Conservation (phyloP, 35 echinoderm and acorn worm genomes). For the Strongylocentrotus purpuratus region DNA sequence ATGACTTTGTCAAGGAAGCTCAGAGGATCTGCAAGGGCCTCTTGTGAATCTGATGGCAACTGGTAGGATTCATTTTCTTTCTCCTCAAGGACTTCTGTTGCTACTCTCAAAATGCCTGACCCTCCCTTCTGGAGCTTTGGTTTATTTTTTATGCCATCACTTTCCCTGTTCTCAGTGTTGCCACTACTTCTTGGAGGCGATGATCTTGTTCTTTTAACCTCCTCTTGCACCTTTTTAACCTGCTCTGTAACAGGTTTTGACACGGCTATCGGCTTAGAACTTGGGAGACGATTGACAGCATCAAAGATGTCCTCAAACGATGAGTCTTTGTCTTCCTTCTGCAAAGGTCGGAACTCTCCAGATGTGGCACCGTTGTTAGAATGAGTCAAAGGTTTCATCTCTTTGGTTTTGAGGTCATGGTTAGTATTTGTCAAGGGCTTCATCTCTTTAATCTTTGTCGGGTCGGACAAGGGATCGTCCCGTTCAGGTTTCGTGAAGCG, state of each 20-base stretch:
- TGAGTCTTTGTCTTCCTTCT: not conserved
- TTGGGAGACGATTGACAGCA: not conserved
- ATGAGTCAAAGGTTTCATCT: conserved; percentile 23
- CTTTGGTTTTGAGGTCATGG: not conserved
- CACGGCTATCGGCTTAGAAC: not conserved
- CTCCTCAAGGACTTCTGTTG: conserved; percentile 58
- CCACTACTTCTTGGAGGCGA: not conserved
- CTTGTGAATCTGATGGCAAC: conserved; percentile 65
- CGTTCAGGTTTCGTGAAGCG: conserved; percentile 40
- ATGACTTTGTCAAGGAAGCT: conserved; percentile 67
- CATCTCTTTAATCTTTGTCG: not conserved
- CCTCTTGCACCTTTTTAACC: conserved; percentile 52
- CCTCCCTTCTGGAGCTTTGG: conserved; percentile 41
- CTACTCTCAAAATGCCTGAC: conserved; percentile 61
- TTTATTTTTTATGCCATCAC: not conserved
- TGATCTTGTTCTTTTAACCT: conserved; percentile 7
- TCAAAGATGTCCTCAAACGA: conserved; percentile 15
- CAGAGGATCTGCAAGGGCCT: conserved; percentile 68
- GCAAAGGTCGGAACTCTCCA: not conserved
- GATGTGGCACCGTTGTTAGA: not conserved
- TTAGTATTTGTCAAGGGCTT: conserved; percentile 8
- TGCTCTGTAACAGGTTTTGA: conserved; percentile 49
- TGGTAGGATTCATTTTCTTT: conserved; percentile 38
- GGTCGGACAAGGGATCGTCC: not conserved
- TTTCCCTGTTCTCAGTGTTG: conserved; percentile 39